These are phyloP conservation scores for Notechis scutatus DNA, from an alignment of 2,113 vertebrate genomes.

Conservation along the genomic window DNA sequence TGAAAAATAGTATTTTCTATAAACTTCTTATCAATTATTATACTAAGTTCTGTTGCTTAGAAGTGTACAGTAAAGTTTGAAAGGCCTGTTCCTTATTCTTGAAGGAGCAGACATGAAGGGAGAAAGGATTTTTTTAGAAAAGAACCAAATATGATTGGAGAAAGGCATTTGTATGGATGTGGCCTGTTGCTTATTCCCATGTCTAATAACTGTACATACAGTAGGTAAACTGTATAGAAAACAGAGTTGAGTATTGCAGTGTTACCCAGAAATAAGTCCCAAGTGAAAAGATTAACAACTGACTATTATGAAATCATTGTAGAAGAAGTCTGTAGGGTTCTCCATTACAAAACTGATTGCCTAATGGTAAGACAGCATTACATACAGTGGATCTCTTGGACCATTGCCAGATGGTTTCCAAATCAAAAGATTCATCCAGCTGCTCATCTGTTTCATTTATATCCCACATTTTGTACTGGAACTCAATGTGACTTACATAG, in stretches of 20 bases:
- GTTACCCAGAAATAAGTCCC: background rate
- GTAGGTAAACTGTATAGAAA: background rate
- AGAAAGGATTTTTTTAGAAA: background rate
- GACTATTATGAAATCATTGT: background rate
- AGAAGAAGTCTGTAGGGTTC: background rate
- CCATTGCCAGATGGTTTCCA: background rate
- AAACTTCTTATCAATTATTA: background rate
- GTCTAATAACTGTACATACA: background rate
- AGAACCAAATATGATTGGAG: background rate
- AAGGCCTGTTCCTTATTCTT: background rate
- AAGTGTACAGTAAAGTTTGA: background rate
- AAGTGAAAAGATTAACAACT: background rate
- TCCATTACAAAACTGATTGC: background rate
- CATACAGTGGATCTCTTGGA: background rate
- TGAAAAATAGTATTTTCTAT: background rate
- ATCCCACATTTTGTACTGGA: background rate
- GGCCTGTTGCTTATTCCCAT: background rate
- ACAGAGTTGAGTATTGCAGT: background rate
- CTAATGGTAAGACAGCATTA: background rate
- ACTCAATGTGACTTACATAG: background rate
- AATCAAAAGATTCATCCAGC: background rate
- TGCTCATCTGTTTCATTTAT: background rate
- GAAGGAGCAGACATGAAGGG: background rate
- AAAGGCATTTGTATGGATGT: background rate
- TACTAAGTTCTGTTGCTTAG: background rate